Conservation (phyloP, 1,140 invertebrate genomes). For the Drosophila novamexicana region DNA sequence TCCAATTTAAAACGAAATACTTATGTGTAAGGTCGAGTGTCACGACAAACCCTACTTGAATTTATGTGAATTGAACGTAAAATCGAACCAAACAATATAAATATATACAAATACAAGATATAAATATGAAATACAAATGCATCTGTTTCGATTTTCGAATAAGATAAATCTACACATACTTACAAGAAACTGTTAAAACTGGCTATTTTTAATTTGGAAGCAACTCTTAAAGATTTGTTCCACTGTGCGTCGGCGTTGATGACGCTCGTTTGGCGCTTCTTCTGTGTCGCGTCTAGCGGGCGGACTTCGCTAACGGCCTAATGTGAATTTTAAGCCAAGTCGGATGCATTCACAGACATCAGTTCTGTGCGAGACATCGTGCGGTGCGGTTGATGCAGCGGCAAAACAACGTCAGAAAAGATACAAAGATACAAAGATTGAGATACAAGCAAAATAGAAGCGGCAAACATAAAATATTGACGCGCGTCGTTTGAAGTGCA, state of each 20-base stretch:
- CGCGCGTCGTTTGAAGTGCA: constrained; percentile 38
- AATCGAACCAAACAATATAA: too few species aligned
- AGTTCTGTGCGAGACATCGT: constrained; percentile 69
- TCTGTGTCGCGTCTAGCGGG: constrained; percentile 52
- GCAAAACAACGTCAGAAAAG: constrained; percentile 9
- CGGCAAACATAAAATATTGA: constrained; percentile 17
- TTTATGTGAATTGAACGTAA: too few species aligned
- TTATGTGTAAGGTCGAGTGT: too few species aligned
- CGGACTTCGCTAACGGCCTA: constrained; percentile 59
- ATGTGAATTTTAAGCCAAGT: constrained; percentile 78
- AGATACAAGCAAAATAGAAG: constrained; percentile 16
- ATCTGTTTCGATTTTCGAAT: too few species aligned
- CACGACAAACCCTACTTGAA: too few species aligned
- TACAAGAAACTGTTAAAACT: too few species aligned
- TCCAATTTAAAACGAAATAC: too few species aligned
- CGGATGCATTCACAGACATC: constrained; percentile 69
- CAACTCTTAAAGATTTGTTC: background rate
- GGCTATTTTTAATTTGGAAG: background rate
- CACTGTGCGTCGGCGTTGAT: constrained; percentile 63
- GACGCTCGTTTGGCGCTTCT: constrained; percentile 69
- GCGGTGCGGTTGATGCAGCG: constrained; percentile 60
- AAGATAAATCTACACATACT: too few species aligned
- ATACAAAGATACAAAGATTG: constrained; percentile 23
- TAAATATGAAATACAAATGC: too few species aligned
- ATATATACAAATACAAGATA: too few species aligned